Conservation (phyloP, 1,140 invertebrate genomes). For the Drosophila pandora region DNA sequence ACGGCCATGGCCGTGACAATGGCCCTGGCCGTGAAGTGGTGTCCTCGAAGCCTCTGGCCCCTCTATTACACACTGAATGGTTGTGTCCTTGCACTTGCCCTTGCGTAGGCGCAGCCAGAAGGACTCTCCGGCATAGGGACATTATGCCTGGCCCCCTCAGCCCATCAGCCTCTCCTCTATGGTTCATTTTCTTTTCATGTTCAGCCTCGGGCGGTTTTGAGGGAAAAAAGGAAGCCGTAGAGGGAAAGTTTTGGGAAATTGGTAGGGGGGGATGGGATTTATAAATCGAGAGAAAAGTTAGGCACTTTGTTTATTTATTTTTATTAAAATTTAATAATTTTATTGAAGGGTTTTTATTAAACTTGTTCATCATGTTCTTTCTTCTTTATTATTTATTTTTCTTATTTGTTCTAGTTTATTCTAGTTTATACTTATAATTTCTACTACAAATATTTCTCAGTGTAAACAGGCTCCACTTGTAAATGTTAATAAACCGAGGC, state of each 20-base stretch:
- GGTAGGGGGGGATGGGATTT: neutral
- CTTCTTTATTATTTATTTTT: constrained; percentile 13
- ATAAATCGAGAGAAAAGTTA: constrained; percentile 1
- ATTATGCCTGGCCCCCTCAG: neutral
- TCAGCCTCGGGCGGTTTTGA: constrained; percentile 11
- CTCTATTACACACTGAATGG: neutral
- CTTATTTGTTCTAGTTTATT: neutral
- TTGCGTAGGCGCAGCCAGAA: constrained; percentile 63
- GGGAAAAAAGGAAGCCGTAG: constrained; percentile 21
- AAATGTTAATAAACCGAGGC: constrained; percentile 77
- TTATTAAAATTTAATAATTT: neutral
- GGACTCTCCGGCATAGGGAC: neutral
- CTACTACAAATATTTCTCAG: neutral
- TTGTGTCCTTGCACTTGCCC: constrained; percentile 79
- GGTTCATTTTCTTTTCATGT: constrained; percentile 31
- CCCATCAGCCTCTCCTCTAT: neutral
- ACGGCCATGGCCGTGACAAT: constrained; percentile 78
- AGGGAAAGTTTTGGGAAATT: neutral
- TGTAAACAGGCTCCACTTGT: constrained; percentile 26
- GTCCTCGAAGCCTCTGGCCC: neutral
- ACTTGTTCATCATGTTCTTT: too few species aligned
- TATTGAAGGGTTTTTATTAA: neutral
- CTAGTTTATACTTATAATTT: too few species aligned
- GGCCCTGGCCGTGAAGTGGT: constrained; percentile 71
- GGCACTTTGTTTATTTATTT: neutral